Conservation (phyloP, 2,113 vertebrate genomes). For the Illadopsis cleaveri region DNA sequence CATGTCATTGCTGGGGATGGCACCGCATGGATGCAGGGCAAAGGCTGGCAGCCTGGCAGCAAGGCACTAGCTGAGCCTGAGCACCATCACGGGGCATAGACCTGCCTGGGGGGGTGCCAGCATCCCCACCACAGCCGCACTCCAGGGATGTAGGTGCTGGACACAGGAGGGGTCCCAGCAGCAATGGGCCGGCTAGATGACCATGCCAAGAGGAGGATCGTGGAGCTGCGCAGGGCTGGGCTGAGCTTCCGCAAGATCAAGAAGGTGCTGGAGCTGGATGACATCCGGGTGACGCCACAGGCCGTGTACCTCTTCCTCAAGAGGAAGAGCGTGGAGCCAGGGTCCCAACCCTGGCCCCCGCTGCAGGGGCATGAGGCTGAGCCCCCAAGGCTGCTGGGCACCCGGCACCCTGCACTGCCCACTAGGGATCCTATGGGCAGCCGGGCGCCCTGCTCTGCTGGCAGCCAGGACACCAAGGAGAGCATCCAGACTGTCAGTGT, state of each 20-base stretch:
- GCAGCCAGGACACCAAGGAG: slow-evolving; percentile 53
- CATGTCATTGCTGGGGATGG: neutral
- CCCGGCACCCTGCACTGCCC: neutral
- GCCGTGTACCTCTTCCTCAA: slow-evolving; percentile 87
- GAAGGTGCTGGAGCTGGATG: slow-evolving; percentile 86
- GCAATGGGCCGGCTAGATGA: slow-evolving; percentile 85
- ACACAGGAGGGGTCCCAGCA: fast-evolving
- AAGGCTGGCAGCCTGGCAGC: neutral
- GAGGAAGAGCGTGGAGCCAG: slow-evolving; percentile 70
- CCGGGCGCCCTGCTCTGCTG: fast-evolving
- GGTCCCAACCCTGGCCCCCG: slow-evolving; percentile 61
- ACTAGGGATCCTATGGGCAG: neutral
- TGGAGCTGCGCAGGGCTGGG: slow-evolving; percentile 83
- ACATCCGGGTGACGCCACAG: slow-evolving; percentile 83
- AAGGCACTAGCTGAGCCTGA: neutral
- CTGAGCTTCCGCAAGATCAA: slow-evolving; percentile 89
- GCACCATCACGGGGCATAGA: fast-evolving
- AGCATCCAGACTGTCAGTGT: slow-evolving; percentile 78
- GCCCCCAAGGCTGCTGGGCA: neutral
- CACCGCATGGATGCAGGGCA: fast-evolving
- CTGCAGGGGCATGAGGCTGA: slow-evolving; percentile 26
- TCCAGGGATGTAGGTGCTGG: neutral
- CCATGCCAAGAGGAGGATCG: slow-evolving; percentile 82
- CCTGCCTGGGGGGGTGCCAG: neutral
- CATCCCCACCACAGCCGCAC: fast-evolving